A percentile compares a stretch with the other conserved stretches of the same genome.
Evolutionary conservation across 1,140 invertebrate species (phyloP).

Genomic region (Myzus persicae): DNA sequence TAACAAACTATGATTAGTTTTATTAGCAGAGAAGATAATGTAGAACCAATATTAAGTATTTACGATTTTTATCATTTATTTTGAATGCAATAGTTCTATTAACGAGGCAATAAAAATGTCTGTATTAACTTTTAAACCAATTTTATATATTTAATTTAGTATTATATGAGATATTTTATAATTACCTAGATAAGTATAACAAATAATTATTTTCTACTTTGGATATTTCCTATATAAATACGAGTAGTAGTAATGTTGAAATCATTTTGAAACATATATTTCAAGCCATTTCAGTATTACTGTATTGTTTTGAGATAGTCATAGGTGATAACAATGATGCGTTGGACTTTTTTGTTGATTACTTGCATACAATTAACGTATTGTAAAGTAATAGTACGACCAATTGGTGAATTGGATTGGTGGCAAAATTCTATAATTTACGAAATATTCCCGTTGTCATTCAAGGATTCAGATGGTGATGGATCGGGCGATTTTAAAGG

Average conservation of each 20-base stretch:
- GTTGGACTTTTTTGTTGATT: background rate
- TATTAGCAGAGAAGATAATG: background rate
- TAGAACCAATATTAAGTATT: background rate
- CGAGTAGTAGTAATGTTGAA: too few species aligned
- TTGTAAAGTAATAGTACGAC: background rate
- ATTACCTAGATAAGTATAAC: too few species aligned
- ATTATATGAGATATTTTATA: too few species aligned
- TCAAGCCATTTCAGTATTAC: background rate
- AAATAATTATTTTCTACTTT: too few species aligned
- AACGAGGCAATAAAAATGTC: background rate
- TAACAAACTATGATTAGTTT: background rate
- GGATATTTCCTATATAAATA: too few species aligned
- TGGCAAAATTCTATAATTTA: constrained; percentile 66
- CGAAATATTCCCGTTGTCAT: constrained; percentile 66
- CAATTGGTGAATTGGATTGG: constrained; percentile 42
- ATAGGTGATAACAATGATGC: background rate
- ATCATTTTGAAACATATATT: too few species aligned
- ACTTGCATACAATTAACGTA: background rate
- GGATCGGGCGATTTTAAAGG: constrained; percentile 67
- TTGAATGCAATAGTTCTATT: background rate
- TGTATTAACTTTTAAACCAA: too few species aligned
- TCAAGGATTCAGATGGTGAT: constrained; percentile 64
- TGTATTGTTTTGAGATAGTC: background rate
- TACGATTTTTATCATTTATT: background rate
- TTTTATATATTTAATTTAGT: too few species aligned